Percentiles rank a stretch among this genome's conserved stretches.
Conservation (phyloP, 1,140 invertebrate genomes). For the Lepidostoma basale region DNA sequence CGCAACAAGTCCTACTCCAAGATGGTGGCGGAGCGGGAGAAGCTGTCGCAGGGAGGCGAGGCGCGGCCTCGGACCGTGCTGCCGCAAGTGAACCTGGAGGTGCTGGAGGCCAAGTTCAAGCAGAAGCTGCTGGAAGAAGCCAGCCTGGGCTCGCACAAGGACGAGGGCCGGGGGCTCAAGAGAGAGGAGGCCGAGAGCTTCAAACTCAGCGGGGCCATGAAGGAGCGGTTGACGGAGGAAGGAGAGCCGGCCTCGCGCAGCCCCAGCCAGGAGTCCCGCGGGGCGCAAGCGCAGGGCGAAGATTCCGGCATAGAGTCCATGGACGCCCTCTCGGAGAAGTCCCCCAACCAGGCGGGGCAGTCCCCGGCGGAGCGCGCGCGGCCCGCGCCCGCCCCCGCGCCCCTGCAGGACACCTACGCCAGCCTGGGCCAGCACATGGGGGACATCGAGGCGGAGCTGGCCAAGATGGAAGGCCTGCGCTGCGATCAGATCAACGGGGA, state of each 20-base stretch:
- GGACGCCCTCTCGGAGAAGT: conserved; percentile 91
- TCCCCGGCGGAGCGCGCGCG: conserved; percentile 56
- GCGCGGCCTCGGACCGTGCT: conserved; percentile 32
- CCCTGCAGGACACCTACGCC: conserved; percentile 50
- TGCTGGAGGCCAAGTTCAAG: conserved; percentile 68
- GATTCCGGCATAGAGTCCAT: conserved; percentile 92
- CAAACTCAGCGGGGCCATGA: conserved; percentile 23
- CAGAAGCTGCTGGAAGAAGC: conserved; percentile 64
- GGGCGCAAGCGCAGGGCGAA: conserved; percentile 72
- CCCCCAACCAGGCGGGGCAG: conserved; percentile 80
- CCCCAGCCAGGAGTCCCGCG: conserved; percentile 48
- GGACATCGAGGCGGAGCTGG: conserved; percentile 69
- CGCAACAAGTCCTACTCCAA: conserved; percentile 63
- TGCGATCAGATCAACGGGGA: conserved; percentile 52
- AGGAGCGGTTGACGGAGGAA: conserved; percentile 29
- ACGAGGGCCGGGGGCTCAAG: conserved; percentile 28
- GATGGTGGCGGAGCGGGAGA: conserved; percentile 54
- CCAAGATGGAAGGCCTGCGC: conserved; percentile 69
- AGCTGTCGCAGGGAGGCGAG: conserved; percentile 5
- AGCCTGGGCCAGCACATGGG: conserved; percentile 62
- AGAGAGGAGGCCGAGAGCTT: conserved; percentile 36
- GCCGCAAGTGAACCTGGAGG: conserved; percentile 57
- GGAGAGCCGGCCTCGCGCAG: conserved; percentile 27
- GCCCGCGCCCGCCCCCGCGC: conserved; percentile 42
- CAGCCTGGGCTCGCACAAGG: conserved; percentile 25